Base-by-base conservation (phyloP, 2,113 vertebrate genomes). In the Melanerpes formicivorus region DNA sequence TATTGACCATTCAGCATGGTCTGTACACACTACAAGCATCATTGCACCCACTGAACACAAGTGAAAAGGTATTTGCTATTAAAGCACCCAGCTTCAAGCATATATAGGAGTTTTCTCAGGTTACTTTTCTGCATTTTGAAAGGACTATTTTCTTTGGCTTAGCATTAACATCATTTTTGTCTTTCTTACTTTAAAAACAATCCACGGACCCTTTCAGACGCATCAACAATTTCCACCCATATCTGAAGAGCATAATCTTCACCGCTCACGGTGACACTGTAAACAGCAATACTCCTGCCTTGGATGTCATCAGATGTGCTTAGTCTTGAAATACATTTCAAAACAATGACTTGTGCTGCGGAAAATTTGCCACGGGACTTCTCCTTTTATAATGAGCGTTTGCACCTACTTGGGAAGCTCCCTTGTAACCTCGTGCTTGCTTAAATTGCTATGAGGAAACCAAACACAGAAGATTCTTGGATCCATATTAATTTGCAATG, bases 251-350 rank as follows among this genome's bases (percentile, higher is more conserved):
- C 8, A 2, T 12, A 56, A 80, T 63, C 30, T 77, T 87, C 65
- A 18, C 40, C 80, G 50, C 55, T 94, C 76, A 63, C 32, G 65
- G 52, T 27, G 50, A 52, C 84, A n/a, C 19, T 70, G 65, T 37
- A 69, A 70, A 84, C 18, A 60, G 42, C 18, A 85, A 79, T 40
- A 55, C 77, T 88, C 77, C 70, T 72, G 77, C 71, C 73, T 78
- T 42, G 70, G 62, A 48, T 92, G 48, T 46, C 64, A 92, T 91
- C 76, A 78, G 62, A 73, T 58, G 26, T 37, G 56, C 54, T 88
- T 60, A 6, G 54, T 83, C 56, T 91, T 60, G 50, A 95, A 91
- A 95, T n/a, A 21, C 14, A 63, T 92, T 87, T 87, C 67, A 74
- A 76, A 82, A 64, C 74, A 71, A n/a, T 62, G 27, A 69, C 25